These are phyloP conservation scores for Dryadula phaetusa DNA, from an alignment of 2,888 invertebrate genomes.

Conservation along the genomic window DNA sequence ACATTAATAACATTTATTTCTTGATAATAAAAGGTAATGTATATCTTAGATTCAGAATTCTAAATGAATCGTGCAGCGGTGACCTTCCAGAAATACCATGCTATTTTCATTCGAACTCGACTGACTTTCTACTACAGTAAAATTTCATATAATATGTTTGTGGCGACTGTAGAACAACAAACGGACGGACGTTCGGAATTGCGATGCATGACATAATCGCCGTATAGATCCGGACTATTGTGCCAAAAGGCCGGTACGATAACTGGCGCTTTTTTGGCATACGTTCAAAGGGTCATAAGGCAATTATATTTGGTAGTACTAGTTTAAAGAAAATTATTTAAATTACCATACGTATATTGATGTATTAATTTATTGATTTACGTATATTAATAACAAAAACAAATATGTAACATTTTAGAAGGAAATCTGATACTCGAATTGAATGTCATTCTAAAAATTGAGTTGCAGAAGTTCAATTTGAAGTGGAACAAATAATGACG, in stretches of 20 bases:
- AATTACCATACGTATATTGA: conserved; percentile 1
- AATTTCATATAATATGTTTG: conserved; percentile 56
- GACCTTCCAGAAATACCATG: conserved; percentile 70
- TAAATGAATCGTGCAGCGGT: conserved; percentile 54
- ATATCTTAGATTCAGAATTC: conserved; percentile 36
- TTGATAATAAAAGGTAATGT: conserved; percentile 30
- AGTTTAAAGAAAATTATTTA: neutral
- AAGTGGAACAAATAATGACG: neutral
- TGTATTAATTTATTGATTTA: too few relatives aligned
- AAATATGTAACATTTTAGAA: neutral
- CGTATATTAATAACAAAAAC: too few relatives aligned
- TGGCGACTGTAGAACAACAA: conserved; percentile 67
- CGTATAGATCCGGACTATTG: conserved; percentile 75
- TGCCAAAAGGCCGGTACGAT: conserved; percentile 71
- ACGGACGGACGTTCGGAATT: conserved; percentile 62
- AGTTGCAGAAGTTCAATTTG: neutral
- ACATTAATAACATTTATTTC: conserved; percentile 38
- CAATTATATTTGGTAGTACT: conserved; percentile 60
- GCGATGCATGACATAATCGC: conserved; percentile 81
- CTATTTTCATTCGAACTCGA: conserved; percentile 45
- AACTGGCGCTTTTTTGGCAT: conserved; percentile 74
- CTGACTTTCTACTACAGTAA: conserved; percentile 63
- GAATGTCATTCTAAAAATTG: neutral
- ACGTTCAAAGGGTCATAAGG: conserved; percentile 77
- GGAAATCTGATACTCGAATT: neutral